phyloP scores from a whole-genome alignment of 2,888 invertebrate genomes.

The Cyclophora punctaria region DNA sequence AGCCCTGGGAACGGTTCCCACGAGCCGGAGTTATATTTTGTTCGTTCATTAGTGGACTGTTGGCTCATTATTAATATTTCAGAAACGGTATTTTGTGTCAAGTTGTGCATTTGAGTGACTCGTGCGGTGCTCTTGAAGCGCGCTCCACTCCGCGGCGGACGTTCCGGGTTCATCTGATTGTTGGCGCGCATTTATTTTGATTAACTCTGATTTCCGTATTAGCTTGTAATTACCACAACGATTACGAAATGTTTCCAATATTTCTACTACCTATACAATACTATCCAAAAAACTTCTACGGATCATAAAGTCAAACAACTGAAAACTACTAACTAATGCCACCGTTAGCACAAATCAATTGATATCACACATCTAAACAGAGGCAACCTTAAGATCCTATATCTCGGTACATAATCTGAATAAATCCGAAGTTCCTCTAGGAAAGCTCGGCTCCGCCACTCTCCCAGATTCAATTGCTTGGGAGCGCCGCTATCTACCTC shows the following conservation, averaged over 20 bases:
- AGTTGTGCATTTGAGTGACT: constrained; percentile 20
- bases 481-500: constrained; percentile 30
- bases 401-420: not conserved
- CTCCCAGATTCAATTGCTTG: constrained; percentile 24
- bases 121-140: constrained; percentile 13
- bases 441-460: not conserved
- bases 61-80: constrained; percentile 65
- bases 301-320: too few species aligned
- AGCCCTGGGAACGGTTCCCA: constrained; percentile 46
- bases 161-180: not conserved
- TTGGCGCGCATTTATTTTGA: not conserved
- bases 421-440: not conserved
- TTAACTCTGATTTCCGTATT: too few species aligned
- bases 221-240: too few species aligned
- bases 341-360: too few species aligned
- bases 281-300: too few species aligned
- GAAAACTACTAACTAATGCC: too few species aligned
- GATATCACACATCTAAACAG: too few species aligned
- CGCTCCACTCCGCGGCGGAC: not conserved
- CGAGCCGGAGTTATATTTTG: constrained; percentile 37
- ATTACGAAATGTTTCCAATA: too few species aligned
- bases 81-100: constrained; percentile 59
- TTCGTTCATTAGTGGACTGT: constrained; percentile 56
- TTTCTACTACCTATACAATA: too few species aligned
- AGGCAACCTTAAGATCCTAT: too few species aligned